These are phyloP conservation scores for Diachasma alloeum DNA, from an alignment of 1,140 invertebrate species.

Conservation along the genomic window DNA sequence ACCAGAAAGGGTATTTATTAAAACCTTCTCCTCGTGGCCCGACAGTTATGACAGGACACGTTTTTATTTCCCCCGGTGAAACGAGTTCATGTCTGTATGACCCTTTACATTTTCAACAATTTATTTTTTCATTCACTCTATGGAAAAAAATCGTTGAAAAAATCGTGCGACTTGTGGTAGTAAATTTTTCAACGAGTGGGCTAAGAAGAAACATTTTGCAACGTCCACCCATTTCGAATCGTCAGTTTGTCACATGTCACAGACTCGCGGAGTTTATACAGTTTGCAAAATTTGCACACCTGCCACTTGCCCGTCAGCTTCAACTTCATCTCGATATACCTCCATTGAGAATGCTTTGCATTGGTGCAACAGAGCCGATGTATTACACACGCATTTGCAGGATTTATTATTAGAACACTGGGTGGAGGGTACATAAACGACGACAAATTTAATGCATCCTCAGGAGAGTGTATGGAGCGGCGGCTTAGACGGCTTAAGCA, in stretches of 20 bases:
- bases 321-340: conserved; percentile 6
- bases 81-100: not conserved
- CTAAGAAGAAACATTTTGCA: conserved; percentile 13
- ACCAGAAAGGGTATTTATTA: conserved; percentile 45
- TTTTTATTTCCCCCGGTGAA: conserved; percentile 36
- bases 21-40: conserved; percentile 32
- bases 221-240: conserved; percentile 54
- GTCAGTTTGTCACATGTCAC: conserved; percentile 51
- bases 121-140: not conserved
- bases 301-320: conserved; percentile 40
- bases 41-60: conserved; percentile 46
- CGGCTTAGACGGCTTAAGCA: not conserved
- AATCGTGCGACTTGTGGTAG: not conserved
- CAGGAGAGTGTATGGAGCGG: not conserved
- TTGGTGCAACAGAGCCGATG: not conserved
- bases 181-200: not conserved
- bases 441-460: conserved; percentile 17
- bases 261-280: conserved; percentile 24
- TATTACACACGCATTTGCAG: not conserved
- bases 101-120: not conserved
- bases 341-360: not conserved
- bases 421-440: not conserved
- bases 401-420: conserved; percentile 12
- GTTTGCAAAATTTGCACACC: conserved; percentile 38
- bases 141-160: not conserved